Base-by-base conservation (phyloP, 2,888 invertebrate genomes). In the Oithona nana region DNA sequence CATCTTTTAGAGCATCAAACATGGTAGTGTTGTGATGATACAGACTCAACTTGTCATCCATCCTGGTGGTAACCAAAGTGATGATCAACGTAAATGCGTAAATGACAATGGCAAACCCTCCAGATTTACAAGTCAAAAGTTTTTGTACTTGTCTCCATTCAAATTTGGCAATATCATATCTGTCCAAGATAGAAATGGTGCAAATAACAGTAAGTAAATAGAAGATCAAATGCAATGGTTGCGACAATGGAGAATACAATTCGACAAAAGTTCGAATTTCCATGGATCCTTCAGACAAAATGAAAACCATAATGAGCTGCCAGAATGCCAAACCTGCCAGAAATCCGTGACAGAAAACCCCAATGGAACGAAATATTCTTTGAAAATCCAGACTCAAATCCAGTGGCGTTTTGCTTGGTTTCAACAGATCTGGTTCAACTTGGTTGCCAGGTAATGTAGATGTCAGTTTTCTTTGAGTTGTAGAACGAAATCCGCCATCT, bases 161-260 rank as follows among this genome's bases (percentile, higher is more conserved):
- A 8, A 60, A 26, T 60, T 48, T 26, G 28, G 60, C 28, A 6
- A 60, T 31, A 20, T 60, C 60, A 26, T 60, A 60, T n/a, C 60
- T 49, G 54, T 61, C 61, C n/a, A 51, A 54, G 22, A 61, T 49
- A n/a, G 61, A 61, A 29, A 61, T 26, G 16, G 54, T 61, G 31
- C 61, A 61, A 22, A 61, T 52, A 20, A 52, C 54, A 1, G 61
- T 61, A 29, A 61, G 30, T 13, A 61, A 29, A 20, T 61, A 61
- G 52, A 61, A 61, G 8, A 28, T 61, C 8, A 61, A 51, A 3
- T 51, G 52, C 6, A 61, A 30, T 6, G 61, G 61, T 28, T 61
- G 61, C n/a, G 61, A 52, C 28, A 61, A n/a, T 3, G 52, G 61
- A 13, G 61, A 52, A 28, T 61, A 61, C n/a, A 54, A 8, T 16